phyloP scores from a whole-genome alignment of 2,113 vertebrate genomes.

The Salvator merianae region DNA sequence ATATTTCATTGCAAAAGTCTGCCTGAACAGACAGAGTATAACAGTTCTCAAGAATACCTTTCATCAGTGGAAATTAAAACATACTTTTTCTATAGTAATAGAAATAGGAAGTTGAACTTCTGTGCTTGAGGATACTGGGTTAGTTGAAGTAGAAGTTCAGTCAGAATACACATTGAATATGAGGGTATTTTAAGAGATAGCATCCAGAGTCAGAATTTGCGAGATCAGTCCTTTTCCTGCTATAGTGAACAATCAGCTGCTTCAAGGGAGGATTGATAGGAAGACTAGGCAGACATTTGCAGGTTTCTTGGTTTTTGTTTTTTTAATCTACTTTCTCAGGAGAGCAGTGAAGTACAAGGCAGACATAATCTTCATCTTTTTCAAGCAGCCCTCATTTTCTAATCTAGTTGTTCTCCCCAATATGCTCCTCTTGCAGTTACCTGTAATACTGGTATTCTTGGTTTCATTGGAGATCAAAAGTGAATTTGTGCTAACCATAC shows the following conservation, averaged over 20 bases:
- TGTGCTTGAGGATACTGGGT: background rate
- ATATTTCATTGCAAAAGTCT: background rate
- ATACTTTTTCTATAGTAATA: background rate
- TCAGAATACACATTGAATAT: background rate
- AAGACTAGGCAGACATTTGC: background rate
- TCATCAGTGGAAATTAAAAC: background rate
- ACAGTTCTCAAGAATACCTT: background rate
- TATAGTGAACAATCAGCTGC: background rate
- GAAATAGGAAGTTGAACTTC: background rate
- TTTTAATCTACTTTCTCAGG: background rate
- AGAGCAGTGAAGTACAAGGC: background rate
- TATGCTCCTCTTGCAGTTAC: too few relatives aligned
- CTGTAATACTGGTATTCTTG: background rate
- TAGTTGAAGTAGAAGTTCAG: background rate
- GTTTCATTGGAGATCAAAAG: background rate
- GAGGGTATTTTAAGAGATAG: background rate
- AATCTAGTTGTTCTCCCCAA: background rate
- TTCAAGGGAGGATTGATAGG: background rate
- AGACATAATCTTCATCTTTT: background rate
- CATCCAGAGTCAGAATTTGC: background rate
- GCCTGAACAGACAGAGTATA: background rate
- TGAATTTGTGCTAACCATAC: too few relatives aligned
- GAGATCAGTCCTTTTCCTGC: background rate
- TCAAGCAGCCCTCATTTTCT: background rate
- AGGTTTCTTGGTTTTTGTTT: background rate